phyloP scores from a whole-genome alignment of 2,888 invertebrate species.

The Meteorus cinctellus region DNA sequence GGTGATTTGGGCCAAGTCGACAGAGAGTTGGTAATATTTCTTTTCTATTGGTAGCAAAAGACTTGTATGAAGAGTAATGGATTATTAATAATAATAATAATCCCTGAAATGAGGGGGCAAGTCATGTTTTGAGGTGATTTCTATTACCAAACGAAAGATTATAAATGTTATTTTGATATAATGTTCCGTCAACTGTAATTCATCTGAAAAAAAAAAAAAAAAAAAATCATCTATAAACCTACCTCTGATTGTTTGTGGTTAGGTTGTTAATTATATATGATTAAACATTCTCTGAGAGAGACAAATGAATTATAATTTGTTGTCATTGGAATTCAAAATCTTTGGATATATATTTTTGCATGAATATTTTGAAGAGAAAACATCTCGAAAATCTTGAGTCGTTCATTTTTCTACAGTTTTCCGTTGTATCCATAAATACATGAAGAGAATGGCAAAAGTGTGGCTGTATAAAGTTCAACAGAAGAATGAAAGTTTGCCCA shows the following conservation, averaged over 20 bases:
- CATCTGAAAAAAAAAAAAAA: neutral
- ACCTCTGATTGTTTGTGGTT: neutral
- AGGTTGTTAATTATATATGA: too few species aligned
- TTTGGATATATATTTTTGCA: too few species aligned
- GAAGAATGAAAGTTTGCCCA: conserved; percentile 62
- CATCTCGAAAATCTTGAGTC: neutral
- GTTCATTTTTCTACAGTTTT: neutral
- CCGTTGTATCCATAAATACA: neutral
- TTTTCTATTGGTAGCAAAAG: neutral
- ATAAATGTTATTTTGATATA: too few species aligned
- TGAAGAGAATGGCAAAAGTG: neutral
- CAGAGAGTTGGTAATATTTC: conserved; percentile 1
- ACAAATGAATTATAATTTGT: too few species aligned
- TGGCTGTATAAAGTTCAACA: conserved; percentile 32
- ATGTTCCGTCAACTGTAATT: too few species aligned
- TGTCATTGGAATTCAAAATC: too few species aligned
- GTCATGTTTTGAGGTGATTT: neutral
- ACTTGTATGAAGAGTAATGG: conserved; percentile 6
- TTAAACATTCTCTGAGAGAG: too few species aligned
- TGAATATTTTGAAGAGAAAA: too few species aligned
- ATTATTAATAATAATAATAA: neutral
- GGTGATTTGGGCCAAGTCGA: conserved; percentile 31
- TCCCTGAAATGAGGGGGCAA: neutral
- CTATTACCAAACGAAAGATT: too few species aligned
- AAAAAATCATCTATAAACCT: neutral